Percentiles rank a stretch among this genome's conserved stretches.
Evolutionary conservation across 2,888 invertebrate species (phyloP).

Genomic region (Lysandra bellargus): DNA sequence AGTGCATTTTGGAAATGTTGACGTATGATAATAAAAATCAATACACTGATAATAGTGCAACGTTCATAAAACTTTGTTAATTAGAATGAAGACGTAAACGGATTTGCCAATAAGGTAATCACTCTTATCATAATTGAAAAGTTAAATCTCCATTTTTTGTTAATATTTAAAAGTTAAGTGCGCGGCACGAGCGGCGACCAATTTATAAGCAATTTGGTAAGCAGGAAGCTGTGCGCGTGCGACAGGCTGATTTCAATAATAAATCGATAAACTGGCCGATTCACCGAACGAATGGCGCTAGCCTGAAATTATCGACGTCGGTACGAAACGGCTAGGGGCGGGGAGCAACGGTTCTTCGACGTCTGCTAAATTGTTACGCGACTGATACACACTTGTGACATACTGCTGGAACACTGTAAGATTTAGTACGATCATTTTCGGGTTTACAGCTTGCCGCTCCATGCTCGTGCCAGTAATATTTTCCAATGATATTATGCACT

Average conservation of each 20-base stretch:
- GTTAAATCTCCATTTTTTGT: conserved; percentile 61
- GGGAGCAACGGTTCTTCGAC: conserved; percentile 64
- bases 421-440: background rate
- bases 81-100: background rate
- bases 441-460: too few relatives aligned
- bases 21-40: too few relatives aligned
- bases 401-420: background rate
- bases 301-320: conserved; percentile 72
- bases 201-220: conserved; percentile 73
- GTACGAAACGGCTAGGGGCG: conserved; percentile 66
- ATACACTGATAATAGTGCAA: too few relatives aligned
- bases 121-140: conserved; percentile 69
- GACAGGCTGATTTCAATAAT: conserved; percentile 75
- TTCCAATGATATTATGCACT: background rate
- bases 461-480: too few relatives aligned
- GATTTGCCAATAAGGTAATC: background rate
- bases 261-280: conserved; percentile 71
- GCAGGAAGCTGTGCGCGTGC: conserved; percentile 67
- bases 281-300: conserved; percentile 55
- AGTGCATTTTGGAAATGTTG: too few relatives aligned
- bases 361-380: conserved; percentile 63
- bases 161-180: conserved; percentile 64
- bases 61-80: too few relatives aligned
- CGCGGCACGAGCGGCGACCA: conserved; percentile 71
- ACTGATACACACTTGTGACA: conserved; percentile 44